These are phyloP conservation scores for Schizopygopsis malacanthus DNA, from an alignment of 2,797 vertebrate genomes.

Conservation along the genomic window DNA sequence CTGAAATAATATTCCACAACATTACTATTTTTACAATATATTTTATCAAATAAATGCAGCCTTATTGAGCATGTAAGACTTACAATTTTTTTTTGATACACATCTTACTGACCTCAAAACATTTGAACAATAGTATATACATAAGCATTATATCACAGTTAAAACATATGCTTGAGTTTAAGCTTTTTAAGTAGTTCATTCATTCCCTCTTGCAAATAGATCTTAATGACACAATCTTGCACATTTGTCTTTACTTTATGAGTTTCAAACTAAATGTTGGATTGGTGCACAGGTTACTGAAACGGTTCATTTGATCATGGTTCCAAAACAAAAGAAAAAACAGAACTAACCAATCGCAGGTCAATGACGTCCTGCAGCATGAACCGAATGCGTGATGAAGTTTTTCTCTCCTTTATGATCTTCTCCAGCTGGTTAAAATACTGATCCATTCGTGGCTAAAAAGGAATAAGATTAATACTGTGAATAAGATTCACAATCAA, in stretches of 20 bases:
- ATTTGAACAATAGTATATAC: not conserved
- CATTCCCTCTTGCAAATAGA: not conserved
- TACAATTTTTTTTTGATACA: too few relatives aligned
- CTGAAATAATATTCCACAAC: too few relatives aligned
- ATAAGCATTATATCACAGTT: not conserved
- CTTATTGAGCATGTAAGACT: too few relatives aligned
- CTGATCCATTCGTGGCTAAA: constrained; percentile 89
- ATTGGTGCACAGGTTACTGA: not conserved
- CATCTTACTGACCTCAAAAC: not conserved
- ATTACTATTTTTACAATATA: too few relatives aligned
- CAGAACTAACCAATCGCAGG: constrained; percentile 81
- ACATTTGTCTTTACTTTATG: not conserved
- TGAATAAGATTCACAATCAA: not conserved
- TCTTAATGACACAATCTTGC: not conserved
- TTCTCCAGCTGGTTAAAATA: constrained; percentile 92
- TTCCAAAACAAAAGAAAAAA: not conserved
- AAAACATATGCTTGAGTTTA: not conserved
- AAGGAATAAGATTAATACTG: constrained; percentile 46
- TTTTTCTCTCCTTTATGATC: constrained; percentile 90
- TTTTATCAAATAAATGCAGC: too few relatives aligned
- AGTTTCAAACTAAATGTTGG: not conserved
- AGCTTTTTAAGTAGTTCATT: not conserved
- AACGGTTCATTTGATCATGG: not conserved
- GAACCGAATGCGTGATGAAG: constrained; percentile 87
- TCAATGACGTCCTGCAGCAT: constrained; percentile 91